Evolutionary conservation across 2,797 vertebrate genomes (phyloP).

Genomic region (Chromobotia macracanthus): DNA sequence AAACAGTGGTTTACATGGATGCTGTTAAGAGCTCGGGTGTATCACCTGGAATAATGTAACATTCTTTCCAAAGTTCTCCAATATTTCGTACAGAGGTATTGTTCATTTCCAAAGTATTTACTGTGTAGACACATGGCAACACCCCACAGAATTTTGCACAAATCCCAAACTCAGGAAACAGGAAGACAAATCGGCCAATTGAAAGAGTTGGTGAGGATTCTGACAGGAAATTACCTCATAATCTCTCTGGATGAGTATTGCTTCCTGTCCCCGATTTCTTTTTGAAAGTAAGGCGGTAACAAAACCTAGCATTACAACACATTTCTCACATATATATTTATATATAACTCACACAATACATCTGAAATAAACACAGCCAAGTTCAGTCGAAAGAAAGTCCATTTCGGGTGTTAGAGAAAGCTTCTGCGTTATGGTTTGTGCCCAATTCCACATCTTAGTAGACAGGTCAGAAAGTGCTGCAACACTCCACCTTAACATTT

Average conservation of each 20-base stretch:
- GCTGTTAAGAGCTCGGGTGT: constrained; percentile 49
- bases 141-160: constrained; percentile 27
- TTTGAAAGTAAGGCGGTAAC: constrained; percentile 16
- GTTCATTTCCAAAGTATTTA: not conserved
- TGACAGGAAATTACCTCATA: constrained; percentile 44
- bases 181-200: constrained; percentile 46
- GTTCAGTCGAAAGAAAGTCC: constrained; percentile 20
- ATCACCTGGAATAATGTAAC: constrained; percentile 43
- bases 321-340: constrained; percentile 11
- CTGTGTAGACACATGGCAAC: not conserved
- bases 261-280: constrained; percentile 35
- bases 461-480: constrained; percentile 1
- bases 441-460: not conserved
- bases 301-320: constrained; percentile 23
- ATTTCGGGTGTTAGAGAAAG: not conserved
- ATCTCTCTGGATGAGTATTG: constrained; percentile 21
- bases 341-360: constrained; percentile 3
- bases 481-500: not conserved
- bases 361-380: constrained; percentile 36
- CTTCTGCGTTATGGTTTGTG: not conserved
- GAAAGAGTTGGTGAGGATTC: constrained; percentile 20
- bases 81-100: constrained; percentile 22
- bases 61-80: constrained; percentile 18
- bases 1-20: constrained; percentile 24
- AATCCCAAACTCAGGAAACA: constrained; percentile 39